A percentile compares a stretch with the other conserved stretches of the same genome.
Conservation (phyloP, 2,113 vertebrate species). For the Paralichthys olivaceus region DNA sequence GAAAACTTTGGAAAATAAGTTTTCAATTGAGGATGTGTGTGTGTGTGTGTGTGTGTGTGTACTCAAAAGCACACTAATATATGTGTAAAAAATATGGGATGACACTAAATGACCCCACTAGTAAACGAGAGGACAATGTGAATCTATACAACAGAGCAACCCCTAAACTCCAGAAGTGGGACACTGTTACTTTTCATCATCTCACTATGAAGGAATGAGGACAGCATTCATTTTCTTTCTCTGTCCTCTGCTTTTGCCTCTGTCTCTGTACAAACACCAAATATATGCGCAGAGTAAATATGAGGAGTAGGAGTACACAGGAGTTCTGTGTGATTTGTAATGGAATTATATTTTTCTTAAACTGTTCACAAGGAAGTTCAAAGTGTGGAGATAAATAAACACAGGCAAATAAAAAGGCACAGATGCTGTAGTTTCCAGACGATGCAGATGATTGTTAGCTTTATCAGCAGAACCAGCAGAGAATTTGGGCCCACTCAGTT, state of each 20-base stretch:
- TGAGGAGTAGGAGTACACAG: constrained; percentile 1
- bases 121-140: not conserved
- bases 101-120: not conserved
- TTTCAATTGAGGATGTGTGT: too few species aligned
- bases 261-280: constrained; percentile 1
- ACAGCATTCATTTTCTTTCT: constrained; percentile 23
- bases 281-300: not conserved
- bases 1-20: too few species aligned
- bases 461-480: not conserved
- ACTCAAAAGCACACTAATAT: too few species aligned
- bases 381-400: not conserved
- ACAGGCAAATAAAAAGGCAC: not conserved
- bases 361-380: not conserved
- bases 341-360: not conserved
- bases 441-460: not conserved
- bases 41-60: too few species aligned
- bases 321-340: not conserved
- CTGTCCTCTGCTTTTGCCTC: not conserved
- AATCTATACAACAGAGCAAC: constrained; percentile 5
- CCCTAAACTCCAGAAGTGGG: constrained; percentile 45
- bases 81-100: not conserved
- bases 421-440: not conserved
- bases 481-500: not conserved
- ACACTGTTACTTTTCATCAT: constrained; percentile 42
- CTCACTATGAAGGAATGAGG: constrained; percentile 43